These are phyloP conservation scores for Mantis religiosa DNA, from an alignment of 2,888 invertebrate genomes.

Conservation along the genomic window DNA sequence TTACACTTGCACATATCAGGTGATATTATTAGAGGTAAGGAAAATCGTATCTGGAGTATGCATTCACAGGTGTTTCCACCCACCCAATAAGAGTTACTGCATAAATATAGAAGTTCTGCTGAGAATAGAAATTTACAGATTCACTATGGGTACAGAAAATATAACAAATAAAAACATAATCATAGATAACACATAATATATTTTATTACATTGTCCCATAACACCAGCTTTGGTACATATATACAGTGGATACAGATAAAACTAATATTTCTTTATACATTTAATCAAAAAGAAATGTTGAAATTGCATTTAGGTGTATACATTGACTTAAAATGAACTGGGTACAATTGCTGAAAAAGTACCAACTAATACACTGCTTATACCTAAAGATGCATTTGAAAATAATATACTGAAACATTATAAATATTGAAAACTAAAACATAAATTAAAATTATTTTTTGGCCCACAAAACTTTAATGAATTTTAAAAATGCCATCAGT, in stretches of 20 bases:
- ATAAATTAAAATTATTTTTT: too few relatives aligned
- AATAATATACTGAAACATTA: too few relatives aligned
- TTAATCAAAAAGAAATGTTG: not conserved
- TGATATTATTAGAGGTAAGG: too few relatives aligned
- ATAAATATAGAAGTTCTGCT: too few relatives aligned
- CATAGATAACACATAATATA: not conserved
- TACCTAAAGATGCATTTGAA: not conserved
- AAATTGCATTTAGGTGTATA: not conserved
- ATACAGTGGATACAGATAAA: not conserved
- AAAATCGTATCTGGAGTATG: too few relatives aligned
- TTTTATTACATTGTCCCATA: not conserved
- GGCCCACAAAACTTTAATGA: too few relatives aligned
- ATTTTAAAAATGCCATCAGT: not conserved
- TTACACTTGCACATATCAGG: too few relatives aligned
- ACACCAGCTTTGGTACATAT: not conserved
- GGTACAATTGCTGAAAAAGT: not conserved
- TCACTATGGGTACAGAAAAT: too few relatives aligned
- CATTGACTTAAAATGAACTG: not conserved
- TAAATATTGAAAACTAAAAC: too few relatives aligned
- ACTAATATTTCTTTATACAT: not conserved
- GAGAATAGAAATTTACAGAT: too few relatives aligned
- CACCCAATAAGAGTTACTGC: too few relatives aligned
- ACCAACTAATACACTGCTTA: not conserved
- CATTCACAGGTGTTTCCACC: too few relatives aligned
- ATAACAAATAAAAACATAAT: not conserved